phyloP scores from a whole-genome alignment of 2,797 vertebrate genomes.

The Atherinosoma microstoma region DNA sequence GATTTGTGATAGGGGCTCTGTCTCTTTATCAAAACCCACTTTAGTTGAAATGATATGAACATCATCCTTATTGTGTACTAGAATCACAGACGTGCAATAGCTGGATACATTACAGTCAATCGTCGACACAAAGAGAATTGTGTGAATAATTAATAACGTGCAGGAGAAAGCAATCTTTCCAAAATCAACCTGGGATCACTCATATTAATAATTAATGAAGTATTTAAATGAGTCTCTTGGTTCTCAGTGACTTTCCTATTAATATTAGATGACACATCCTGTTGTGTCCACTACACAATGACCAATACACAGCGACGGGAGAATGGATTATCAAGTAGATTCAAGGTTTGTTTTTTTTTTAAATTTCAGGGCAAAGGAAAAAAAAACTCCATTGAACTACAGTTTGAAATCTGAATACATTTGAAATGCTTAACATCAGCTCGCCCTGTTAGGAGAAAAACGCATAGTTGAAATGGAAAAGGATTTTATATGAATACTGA shows the following conservation, averaged over 20 bases:
- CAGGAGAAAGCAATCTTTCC: slow-evolving; percentile 46
- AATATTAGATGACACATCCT: slow-evolving; percentile 30
- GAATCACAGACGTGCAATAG: slow-evolving; percentile 34
- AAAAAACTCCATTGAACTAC: not conserved
- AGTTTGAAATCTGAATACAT: not conserved
- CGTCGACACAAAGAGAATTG: slow-evolving; percentile 57
- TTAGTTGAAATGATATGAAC: slow-evolving; percentile 14
- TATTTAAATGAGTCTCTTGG: slow-evolving; percentile 42
- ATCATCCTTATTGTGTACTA: slow-evolving; percentile 9
- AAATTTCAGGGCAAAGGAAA: not conserved
- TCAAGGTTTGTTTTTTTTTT: not conserved
- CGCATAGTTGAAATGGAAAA: slow-evolving; percentile 38
- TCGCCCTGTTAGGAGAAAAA: slow-evolving; percentile 18
- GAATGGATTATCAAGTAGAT: not conserved
- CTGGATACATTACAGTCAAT: slow-evolving; percentile 55
- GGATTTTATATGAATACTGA: slow-evolving; percentile 31
- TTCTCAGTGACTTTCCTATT: slow-evolving; percentile 36
- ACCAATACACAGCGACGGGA: not conserved
- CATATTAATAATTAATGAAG: slow-evolving; percentile 63
- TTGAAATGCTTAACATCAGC: not conserved
- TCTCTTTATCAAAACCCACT: slow-evolving; percentile 3
- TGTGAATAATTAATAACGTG: slow-evolving; percentile 71
- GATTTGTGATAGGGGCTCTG: not conserved
- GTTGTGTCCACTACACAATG: slow-evolving; percentile 30
- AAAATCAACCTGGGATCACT: slow-evolving; percentile 52